Evolutionary conservation across 2,113 vertebrate genomes (phyloP).

Genomic region (Irena cyanogastra): DNA sequence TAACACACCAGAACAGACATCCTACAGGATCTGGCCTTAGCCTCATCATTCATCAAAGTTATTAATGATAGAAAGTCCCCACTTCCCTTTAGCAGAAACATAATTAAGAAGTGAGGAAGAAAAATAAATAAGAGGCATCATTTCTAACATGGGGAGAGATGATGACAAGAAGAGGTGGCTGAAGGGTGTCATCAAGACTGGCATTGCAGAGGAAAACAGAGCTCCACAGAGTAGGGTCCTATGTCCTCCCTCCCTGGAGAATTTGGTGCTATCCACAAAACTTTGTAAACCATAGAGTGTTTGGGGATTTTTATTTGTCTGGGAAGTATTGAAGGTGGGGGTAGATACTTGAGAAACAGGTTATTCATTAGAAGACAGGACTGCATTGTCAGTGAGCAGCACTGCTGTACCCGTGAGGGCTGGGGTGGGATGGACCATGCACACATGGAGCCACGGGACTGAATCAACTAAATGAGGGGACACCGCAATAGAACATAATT

Average conservation of each 20-base stretch:
- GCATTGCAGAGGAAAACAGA: not conserved
- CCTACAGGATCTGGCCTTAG: not conserved
- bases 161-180: not conserved
- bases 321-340: not conserved
- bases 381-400: not conserved
- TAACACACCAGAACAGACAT: too few species aligned
- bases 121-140: not conserved
- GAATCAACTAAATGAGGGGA: not conserved
- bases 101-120: not conserved
- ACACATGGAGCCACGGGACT: not conserved
- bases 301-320: not conserved
- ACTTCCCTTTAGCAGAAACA: not conserved
- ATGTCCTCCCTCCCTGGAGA: not conserved
- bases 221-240: rapidly evolving
- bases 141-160: not conserved
- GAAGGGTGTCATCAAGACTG: not conserved
- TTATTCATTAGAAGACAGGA: not conserved
- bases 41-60: not conserved
- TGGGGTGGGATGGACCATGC: rapidly evolving
- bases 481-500: rapidly evolving
- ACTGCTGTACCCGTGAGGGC: rapidly evolving
- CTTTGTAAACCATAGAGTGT: rapidly evolving
- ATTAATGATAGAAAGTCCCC: not conserved
- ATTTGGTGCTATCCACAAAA: not conserved
- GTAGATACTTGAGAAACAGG: not conserved